Conservation (phyloP, 1,140 invertebrate species). For the Heliothis virescens region DNA sequence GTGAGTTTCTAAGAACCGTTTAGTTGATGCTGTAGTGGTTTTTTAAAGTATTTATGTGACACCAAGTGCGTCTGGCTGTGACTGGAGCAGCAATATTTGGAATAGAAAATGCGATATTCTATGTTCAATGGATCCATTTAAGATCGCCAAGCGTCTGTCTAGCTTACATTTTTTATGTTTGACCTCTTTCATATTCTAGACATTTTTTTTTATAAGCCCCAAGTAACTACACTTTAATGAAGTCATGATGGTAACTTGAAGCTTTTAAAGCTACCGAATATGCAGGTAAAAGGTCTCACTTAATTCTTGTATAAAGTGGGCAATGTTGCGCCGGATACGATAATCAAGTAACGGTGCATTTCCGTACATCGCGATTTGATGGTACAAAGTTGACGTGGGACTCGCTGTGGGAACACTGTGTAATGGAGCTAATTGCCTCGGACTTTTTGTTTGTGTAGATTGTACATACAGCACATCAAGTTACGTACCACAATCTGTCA, state of each 20-base stretch:
- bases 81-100: not conserved
- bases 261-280: not conserved
- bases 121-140: too few relatives aligned
- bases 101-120: not conserved
- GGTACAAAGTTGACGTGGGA: conserved; percentile 8
- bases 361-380: conserved; percentile 10
- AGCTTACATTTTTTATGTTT: too few relatives aligned
- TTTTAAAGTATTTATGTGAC: not conserved
- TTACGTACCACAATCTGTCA: too few relatives aligned
- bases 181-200: too few relatives aligned
- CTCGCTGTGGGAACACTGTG: conserved; percentile 19
- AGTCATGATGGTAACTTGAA: too few relatives aligned
- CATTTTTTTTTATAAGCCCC: too few relatives aligned
- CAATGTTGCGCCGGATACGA: conserved; percentile 35
- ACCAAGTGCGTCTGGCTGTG: not conserved
- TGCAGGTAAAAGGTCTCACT: conserved; percentile 11
- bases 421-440: not conserved
- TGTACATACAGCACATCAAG: too few relatives aligned
- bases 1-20: conserved; percentile 8
- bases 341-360: conserved; percentile 33
- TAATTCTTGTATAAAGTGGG: conserved; percentile 24
- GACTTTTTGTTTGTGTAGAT: not conserved
- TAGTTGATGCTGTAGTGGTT: not conserved
- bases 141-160: too few relatives aligned
- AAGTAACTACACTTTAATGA: too few relatives aligned